Evolutionary conservation across 2,113 vertebrate species (phyloP), one percentile per base, ranked within the genome.

Genomic region (Clarias magur): DNA sequence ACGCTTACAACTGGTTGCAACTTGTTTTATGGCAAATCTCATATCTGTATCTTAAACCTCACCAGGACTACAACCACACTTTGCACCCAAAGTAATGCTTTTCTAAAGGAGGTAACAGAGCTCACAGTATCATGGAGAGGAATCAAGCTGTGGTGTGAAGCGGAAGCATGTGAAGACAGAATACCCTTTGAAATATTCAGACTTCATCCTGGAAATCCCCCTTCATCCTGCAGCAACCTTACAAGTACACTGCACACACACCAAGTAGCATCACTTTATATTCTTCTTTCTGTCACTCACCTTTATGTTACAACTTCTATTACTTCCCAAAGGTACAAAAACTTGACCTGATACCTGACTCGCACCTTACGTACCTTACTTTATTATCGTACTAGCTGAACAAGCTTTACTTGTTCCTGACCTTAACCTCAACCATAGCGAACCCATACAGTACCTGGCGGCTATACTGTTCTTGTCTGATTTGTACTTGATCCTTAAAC

Each of bases 131-230:
- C 13, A 42, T 76, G 23, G 2, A 48, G 21, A 48, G 34, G 67
- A 84, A 84, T 23, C 15, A 62, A 30, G 25, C 54, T 72, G 82
- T 57, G 67, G 30, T 57, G 65, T 25, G 48, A 57, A 83, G 48
- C 16, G 48, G 63, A 70, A 56, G 30, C 63, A 70, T 10, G 27
- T 72, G 67, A 72, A 72, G 53, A 54, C 54, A 72, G 67, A 76
- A 53, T 42, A 38, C 21, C 67, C 67, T 84, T 57, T 84, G 67
- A 19, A 19, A 80, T 57, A 54, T 54, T 56, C 75, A 27, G 16
- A 62, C 85, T 21, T 82, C 70, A 88, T 82, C 80, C 25, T 67
- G 85, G 65, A 82, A 63, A 63, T 53, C 82, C 80, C 80, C 53
- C 79, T 63, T 63, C 21, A 67, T 81, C 13, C 78, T 67, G 25